Conservation (phyloP, 1,140 invertebrate genomes). For the Euura lappo region DNA sequence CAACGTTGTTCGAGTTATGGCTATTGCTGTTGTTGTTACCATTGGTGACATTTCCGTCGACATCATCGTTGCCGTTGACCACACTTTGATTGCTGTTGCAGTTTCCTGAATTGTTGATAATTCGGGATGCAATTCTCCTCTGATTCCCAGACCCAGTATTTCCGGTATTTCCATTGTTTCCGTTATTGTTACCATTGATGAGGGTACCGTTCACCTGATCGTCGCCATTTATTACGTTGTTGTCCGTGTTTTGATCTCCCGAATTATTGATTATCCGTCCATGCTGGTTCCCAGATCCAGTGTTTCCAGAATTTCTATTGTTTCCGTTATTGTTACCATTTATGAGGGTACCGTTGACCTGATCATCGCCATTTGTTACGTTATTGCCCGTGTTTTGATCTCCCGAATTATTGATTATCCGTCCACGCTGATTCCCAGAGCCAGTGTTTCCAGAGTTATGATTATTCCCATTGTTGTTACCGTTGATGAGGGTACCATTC, state of each 20-base stretch:
- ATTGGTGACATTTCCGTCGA: background rate
- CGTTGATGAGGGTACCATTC: slow-evolving; percentile 19
- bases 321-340: slow-evolving; percentile 21
- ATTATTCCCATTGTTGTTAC: slow-evolving; percentile 21
- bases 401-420: background rate
- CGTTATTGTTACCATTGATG: background rate
- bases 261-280: background rate
- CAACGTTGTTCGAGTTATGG: background rate
- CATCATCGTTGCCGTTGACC: too few relatives aligned
- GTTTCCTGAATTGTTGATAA: background rate
- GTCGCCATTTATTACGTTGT: background rate
- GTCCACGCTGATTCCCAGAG: background rate
- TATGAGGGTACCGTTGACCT: background rate
- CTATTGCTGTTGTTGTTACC: background rate
- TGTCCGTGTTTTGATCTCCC: background rate
- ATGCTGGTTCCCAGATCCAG: background rate
- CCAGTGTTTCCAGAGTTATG: slow-evolving; percentile 18
- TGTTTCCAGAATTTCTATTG: slow-evolving; percentile 7
- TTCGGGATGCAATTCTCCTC: background rate
- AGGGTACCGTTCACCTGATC: background rate
- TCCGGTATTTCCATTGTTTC: background rate
- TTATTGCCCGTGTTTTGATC: background rate
- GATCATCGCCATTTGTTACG: background rate
- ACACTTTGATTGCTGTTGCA: too few relatives aligned
- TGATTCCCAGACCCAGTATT: slow-evolving; percentile 8